Evolutionary conservation across 2,888 invertebrate species (phyloP), one percentile per base, ranked within the genome.

Genomic region (Caradrina kadenii): DNA sequence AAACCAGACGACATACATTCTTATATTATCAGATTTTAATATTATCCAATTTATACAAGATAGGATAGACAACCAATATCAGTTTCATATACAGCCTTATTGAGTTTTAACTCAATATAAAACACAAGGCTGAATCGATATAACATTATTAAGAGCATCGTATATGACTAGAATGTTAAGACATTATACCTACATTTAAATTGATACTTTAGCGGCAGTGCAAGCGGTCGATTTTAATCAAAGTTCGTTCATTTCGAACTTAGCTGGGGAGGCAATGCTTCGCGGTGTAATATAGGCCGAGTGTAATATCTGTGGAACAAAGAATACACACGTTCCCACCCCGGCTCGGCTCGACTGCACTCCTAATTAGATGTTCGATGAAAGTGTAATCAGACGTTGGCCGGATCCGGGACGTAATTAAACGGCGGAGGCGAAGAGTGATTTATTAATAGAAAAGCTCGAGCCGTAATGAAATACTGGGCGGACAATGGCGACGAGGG

Each of bases 371-470:
- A 95, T 94, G 95, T 95, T 95, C 96, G 94, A 96, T 95, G 95
- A 95, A 94, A 95, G 92, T 95, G 96, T 96, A 95, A 96, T 96
- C 95, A 95, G 94, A 94, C 94, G 93, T 89, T 90, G 94, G 92
- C 90, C 92, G 93, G 94, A 94, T 94, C 94, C 93, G 91, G 94
- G 93, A 91, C 93, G 96, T 95, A 96, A 96, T 96, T 96, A 96
- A 96, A 95, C 93, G 94, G 93, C 90, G 91, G 92, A 91, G 92
- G 94, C 95, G 95, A 96, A 95, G 94, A 95, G 95, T 96, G 96
- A 96, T 96, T 96, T 96, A 96, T 96, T 96, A 96, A 95, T 96
- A 96, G 96, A 95, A 95, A 95, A 96, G 95, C 95, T 94, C 91
- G 91, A 93, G 93, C 94, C 90, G 93, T 95, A 95, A 96, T 95